phyloP scores from a whole-genome alignment of 2,797 vertebrate genomes.

The Channa striata region DNA sequence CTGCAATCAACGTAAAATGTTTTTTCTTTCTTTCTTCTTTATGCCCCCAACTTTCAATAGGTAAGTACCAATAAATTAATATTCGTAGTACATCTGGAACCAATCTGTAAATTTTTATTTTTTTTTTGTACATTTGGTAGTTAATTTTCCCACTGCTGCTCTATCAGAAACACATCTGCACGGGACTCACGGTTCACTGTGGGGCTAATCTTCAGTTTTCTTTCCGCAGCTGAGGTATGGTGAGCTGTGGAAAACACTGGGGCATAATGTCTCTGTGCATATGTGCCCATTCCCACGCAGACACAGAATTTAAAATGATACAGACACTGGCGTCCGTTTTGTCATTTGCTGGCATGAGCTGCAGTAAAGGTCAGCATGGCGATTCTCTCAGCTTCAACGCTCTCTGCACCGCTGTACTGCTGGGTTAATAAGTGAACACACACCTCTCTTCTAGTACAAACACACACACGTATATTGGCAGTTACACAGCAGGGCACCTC shows the following conservation, averaged over 20 bases:
- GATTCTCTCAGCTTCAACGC: slow-evolving; percentile 29
- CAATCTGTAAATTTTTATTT: slow-evolving; percentile 13
- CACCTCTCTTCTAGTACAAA: slow-evolving; percentile 18
- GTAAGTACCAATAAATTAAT: slow-evolving; percentile 57
- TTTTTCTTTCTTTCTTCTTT: slow-evolving; percentile 58
- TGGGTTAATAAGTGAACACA: slow-evolving; percentile 41
- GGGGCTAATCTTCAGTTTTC: slow-evolving; percentile 23
- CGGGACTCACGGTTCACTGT: slow-evolving; percentile 43
- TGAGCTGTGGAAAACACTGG: slow-evolving; percentile 41
- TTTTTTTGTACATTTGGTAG: slow-evolving; percentile 15
- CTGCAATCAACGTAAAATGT: slow-evolving; percentile 53
- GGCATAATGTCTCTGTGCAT: slow-evolving; percentile 28
- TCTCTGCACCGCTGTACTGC: slow-evolving; percentile 16
- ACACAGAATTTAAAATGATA: slow-evolving; percentile 62
- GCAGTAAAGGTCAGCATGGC: slow-evolving; percentile 44
- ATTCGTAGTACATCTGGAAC: slow-evolving; percentile 36
- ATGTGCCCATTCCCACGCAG: slow-evolving; percentile 74
- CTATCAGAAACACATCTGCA: slow-evolving; percentile 46
- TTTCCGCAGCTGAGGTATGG: slow-evolving; percentile 51
- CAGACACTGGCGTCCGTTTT: slow-evolving; percentile 55
- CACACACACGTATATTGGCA: slow-evolving; percentile 21
- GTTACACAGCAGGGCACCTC: slow-evolving; percentile 37
- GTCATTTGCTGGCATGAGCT: slow-evolving; percentile 36
- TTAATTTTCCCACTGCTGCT: slow-evolving; percentile 28
- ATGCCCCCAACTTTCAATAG: slow-evolving; percentile 57